Conservation (phyloP, 2,113 vertebrate species). For the Osmerus mordax region DNA sequence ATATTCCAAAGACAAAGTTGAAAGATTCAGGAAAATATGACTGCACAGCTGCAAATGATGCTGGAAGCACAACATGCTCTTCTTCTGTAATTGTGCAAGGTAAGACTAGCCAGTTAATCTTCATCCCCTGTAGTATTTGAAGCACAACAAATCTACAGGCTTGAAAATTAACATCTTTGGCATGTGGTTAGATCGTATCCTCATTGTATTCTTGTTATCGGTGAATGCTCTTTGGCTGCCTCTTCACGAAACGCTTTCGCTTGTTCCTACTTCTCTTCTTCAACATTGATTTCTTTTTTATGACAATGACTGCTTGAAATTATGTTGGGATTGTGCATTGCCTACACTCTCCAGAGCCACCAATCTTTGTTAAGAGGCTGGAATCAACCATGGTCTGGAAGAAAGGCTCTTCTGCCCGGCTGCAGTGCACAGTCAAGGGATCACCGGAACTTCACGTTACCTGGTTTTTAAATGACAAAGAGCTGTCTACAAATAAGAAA, state of each 20-base stretch:
- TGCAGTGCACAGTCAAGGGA: conserved; percentile 86
- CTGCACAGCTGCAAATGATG: conserved; percentile 83
- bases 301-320: conserved; percentile 19
- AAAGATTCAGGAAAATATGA: conserved; percentile 84
- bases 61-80: conserved; percentile 80
- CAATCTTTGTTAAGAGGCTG: conserved; percentile 79
- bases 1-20: conserved; percentile 83
- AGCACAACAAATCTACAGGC: conserved; percentile 30
- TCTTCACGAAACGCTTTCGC: background rate
- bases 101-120: conserved; percentile 70
- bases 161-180: conserved; percentile 25
- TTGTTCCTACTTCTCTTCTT: conserved; percentile 9
- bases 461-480: conserved; percentile 87
- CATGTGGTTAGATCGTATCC: conserved; percentile 5
- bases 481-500: conserved; percentile 76
- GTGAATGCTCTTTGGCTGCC: background rate
- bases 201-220: background rate
- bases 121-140: conserved; percentile 36
- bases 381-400: conserved; percentile 84
- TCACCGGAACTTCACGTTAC: conserved; percentile 84
- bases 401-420: conserved; percentile 76
- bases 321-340: background rate
- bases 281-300: conserved; percentile 19
- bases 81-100: conserved; percentile 81
- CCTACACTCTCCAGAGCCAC: conserved; percentile 74